Conservation (phyloP, 2,888 invertebrate genomes). For the Eustalomyia histrio region DNA sequence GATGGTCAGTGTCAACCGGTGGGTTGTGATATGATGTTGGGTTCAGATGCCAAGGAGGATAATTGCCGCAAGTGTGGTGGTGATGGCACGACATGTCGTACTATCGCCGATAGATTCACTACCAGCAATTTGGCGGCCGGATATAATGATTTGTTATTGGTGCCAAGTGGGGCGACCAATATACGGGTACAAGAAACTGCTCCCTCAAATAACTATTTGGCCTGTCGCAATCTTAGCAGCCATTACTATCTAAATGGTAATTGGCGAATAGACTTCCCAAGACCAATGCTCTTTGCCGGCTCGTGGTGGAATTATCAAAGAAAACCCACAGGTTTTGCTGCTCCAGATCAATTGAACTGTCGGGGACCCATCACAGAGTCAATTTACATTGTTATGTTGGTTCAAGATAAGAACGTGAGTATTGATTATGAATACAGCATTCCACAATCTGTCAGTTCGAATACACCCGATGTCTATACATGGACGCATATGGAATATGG, state of each 20-base stretch:
- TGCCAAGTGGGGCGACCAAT: slow-evolving; percentile 96
- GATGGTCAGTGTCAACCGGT: slow-evolving; percentile 95
- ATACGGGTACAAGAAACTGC: slow-evolving; percentile 88
- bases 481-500: slow-evolving; percentile 88
- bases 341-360: slow-evolving; percentile 91
- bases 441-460: slow-evolving; percentile 85
- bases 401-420: slow-evolving; percentile 91
- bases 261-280: slow-evolving; percentile 95
- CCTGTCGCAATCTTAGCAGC: slow-evolving; percentile 89
- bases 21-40: slow-evolving; percentile 96
- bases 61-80: slow-evolving; percentile 96
- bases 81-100: slow-evolving; percentile 92
- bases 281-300: slow-evolving; percentile 88
- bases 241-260: slow-evolving; percentile 96
- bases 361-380: slow-evolving; percentile 95
- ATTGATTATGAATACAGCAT: slow-evolving; percentile 94
- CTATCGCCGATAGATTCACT: slow-evolving; percentile 85
- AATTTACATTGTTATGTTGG: slow-evolving; percentile 89
- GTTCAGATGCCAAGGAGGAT: slow-evolving; percentile 92
- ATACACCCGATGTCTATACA: slow-evolving; percentile 87
- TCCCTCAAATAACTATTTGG: slow-evolving; percentile 94
- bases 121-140: slow-evolving; percentile 87
- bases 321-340: slow-evolving; percentile 88
- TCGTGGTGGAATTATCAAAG: slow-evolving; percentile 93
- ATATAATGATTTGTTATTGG: slow-evolving; percentile 93